Base-by-base conservation (phyloP, 2,888 invertebrate species). In the Clepsis dumicolana region DNA sequence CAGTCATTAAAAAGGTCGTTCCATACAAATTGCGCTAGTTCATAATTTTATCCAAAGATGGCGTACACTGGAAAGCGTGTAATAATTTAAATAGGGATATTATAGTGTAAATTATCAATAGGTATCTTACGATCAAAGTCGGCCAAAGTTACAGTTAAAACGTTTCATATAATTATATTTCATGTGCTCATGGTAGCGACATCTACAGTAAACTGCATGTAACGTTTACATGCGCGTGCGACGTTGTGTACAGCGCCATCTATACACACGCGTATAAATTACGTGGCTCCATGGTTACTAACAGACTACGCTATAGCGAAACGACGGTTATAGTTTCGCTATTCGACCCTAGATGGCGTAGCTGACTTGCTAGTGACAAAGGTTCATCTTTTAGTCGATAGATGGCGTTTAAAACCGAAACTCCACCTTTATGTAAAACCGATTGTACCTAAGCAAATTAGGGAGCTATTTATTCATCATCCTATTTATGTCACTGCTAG, bases 241-340 rank as follows among this genome's bases (percentile, higher is more conserved):
- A 59, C 70, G 44, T 32, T 54, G 4, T 2, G 3, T 1, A 18
- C 14, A 74, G 64, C 77, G 80, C 77, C 80, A 78, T 75, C 81
- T 81, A 65, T 68, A 18, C 8, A 3, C 5, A 10, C 5, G n/a
- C 27, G 48, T 1, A 4, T 0, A 50, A 70, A 72, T 61, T 64
- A 50, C 44, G 16, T 25, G 24, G 60, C 21, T 21, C 14, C 4
- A n/a, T 27, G 18, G 12, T 0, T 32, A 10, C 24, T 54, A 25
- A 14, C 25, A 66, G 32, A 52, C 52, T 50, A 18, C 21, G 18
- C 21, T 50, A 35, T 27, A 14, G 12, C 14, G 24, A 32, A 29
- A 35, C 4, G 5, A 21, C 18, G 7, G 7, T 18, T 21, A n/a
- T 48, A 1, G 59, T 68, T 64, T 24, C n/a, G 57, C 63, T 59